Base-by-base conservation (phyloP, 2,888 invertebrate genomes). In the Hylaea fasciaria region DNA sequence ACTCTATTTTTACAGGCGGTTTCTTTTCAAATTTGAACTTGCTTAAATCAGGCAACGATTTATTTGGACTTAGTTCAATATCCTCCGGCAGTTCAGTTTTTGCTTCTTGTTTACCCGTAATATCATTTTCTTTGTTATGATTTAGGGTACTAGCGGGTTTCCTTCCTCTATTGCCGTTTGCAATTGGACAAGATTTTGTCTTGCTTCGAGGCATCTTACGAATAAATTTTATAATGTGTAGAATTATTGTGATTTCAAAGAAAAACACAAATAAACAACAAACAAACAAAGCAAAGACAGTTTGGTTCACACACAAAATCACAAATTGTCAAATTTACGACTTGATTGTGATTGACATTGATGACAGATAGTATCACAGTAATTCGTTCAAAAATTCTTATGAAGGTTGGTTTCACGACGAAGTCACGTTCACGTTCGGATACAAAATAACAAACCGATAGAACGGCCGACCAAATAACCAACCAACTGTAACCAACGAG, bases 1-100 rank as follows among this genome's bases (percentile, higher is more conserved):
- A 92, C 70, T 86, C 85, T 60, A 92, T 86, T 78, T 85, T 89
- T 28, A 91, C 67, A 56, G 82, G 89, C 8, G 86, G 76, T 72
- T 85, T 90, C 69, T 83, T 89, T 64, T 86, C 79, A 77, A 80
- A 92, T 68, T 81, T 86, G 68, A 82, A 92, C 64, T 81, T 74
- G 51, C 72, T 83, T 16, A 91, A 70, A 69, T 85, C 78, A 37
- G 72, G 65, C 7, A 69, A n/a, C 0, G 46, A 41, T 57, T 63
- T 73, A 54, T 63, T 77, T 10, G 69, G 57, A 35, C 61, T 74
- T 17, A 49, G 41, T 52, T 70, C 66, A 13, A 67, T 52, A 49
- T 64, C 56, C 47, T 75, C 76, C 29, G 64, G 28, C 13, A 67
- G 57, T 48, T 81, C 76, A 29, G 13, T 5, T 57, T 53, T 49